Evolutionary conservation across 2,797 vertebrate genomes (phyloP), one percentile per base, ranked within the genome.

Genomic region (Phrynocephalus forsythii): DNA sequence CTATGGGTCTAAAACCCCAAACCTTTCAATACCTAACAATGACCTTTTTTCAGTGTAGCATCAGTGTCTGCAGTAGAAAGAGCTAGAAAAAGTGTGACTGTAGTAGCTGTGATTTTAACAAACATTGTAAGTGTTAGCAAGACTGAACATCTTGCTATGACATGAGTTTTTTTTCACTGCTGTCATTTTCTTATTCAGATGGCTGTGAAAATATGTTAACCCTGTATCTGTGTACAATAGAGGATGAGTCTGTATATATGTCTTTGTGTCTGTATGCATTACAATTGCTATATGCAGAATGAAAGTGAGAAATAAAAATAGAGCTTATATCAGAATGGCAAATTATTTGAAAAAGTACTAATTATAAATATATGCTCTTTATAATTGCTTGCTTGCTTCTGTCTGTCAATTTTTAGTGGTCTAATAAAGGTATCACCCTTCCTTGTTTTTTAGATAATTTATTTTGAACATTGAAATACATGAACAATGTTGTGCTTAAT

Each of bases 81-180:
- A 48, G 8, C 20, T 3, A 16, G 30, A 22, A n/a, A 69, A 83
- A 33, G 30, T 60, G 28, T 80, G 30, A 72, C 8, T 67, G 44
- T 44, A 60, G 3, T 80, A 84, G 68, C 50, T 84, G 77, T 80
- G 77, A 88, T 67, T 79, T 88, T 84, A 72, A 83, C 52, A 79
- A 86, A 86, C 73, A 86, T 73, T 20, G 0, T 63, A 63, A 63
- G 78, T 86, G 79, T 73, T 81, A 72, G 68, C 52, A 66, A 83
- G 50, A 63, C 30, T 83, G 52, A 88, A 76, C 38, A 73, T 79
- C 80, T 83, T 78, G 44, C 56, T 8, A 26, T 73, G 77, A 79
- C 76, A 79, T 66, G n/a, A 33, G 79, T 33, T 20, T 52, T 73
- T 73, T 84, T 80, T 77, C 82, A 80, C 78, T 67, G 69, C 68